A percentile compares a stretch with the other conserved stretches of the same genome.
Conservation (phyloP, 2,113 vertebrate genomes). For the Mionectes macconnelli region DNA sequence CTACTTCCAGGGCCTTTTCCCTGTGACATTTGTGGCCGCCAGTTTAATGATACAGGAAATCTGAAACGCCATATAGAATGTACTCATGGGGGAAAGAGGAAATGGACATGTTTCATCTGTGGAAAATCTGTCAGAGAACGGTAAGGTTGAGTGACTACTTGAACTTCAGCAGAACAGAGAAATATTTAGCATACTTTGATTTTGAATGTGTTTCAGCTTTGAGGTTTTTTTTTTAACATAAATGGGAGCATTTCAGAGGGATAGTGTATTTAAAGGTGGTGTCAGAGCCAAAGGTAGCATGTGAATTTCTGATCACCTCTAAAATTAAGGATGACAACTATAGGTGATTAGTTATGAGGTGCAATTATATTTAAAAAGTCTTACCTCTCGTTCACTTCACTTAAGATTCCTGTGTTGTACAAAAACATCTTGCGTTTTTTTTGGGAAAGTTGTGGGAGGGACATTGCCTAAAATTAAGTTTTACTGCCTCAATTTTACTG, state of each 20-base stretch:
- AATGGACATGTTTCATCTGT: slow-evolving; percentile 96
- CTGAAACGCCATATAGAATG: slow-evolving; percentile 95
- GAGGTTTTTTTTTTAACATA: neutral
- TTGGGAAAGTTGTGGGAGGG: neutral
- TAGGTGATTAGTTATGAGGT: neutral
- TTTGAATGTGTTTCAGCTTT: neutral
- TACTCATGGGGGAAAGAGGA: slow-evolving; percentile 96
- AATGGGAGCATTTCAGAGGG: neutral
- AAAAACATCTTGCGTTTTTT: neutral
- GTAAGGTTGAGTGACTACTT: slow-evolving; percentile 61
- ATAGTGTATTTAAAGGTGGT: neutral
- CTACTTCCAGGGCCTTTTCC: slow-evolving; percentile 88
- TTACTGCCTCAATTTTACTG: neutral
- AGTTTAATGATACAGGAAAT: slow-evolving; percentile 97
- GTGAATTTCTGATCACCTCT: neutral
- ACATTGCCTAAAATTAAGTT: neutral
- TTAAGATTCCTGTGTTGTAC: neutral
- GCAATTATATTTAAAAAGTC: neutral
- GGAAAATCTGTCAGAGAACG: slow-evolving; percentile 97
- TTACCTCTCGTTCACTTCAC: neutral
- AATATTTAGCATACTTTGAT: neutral
- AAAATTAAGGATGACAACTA: neutral
- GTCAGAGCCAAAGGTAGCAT: neutral
- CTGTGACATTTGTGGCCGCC: slow-evolving; percentile 95
- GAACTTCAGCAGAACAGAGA: neutral